Evolutionary conservation across 2,113 vertebrate genomes (phyloP), one percentile per base, ranked within the genome.

Genomic region (Aegithalos caudatus): DNA sequence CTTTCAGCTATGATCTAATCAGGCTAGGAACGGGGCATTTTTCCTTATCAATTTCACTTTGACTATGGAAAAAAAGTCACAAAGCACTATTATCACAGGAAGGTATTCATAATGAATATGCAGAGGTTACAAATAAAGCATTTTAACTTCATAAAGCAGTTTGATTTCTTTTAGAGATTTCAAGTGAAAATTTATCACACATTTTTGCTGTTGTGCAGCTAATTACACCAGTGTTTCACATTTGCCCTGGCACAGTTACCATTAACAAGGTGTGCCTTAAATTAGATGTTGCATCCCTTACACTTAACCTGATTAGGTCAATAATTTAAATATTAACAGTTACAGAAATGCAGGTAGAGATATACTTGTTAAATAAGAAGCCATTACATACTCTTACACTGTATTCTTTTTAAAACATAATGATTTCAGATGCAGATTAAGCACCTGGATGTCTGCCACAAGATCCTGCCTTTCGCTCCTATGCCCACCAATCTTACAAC

Each of bases 311-410:
- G 79, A 93, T 83, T 93, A 93, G 45, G 78, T 78, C 57, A 88
- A 89, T 93, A 69, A 95, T 92, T 94, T 95, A 73, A 95, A 81
- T 91, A 86, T 81, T 94, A 85, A 86, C 81, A 86, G 45, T 29
- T 85, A 91, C 2, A 12, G 81, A 93, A 94, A 77, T 20, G 24
- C 71, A 72, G 53, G 64, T 53, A 81, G 47, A 47, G 11, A 70
- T 40, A 65, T 27, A 56, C 65, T 48, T 48, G 37, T 86, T 78
- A 47, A 93, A 90, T 58, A 90, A 90, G 8, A 58, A 83, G 24
- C 81, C 35, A 47, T 65, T 44, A 42, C 24, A 40, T 16, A 20
- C 35, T 62, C 40, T 76, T 44, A 45, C 10, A 31, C 1, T 27
- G 38, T 37, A 37, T 54, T 64, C 8, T 78, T 86, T 58, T 50